phyloP scores from a whole-genome alignment of 2,113 vertebrate genomes.

The Hystrix cristata region DNA sequence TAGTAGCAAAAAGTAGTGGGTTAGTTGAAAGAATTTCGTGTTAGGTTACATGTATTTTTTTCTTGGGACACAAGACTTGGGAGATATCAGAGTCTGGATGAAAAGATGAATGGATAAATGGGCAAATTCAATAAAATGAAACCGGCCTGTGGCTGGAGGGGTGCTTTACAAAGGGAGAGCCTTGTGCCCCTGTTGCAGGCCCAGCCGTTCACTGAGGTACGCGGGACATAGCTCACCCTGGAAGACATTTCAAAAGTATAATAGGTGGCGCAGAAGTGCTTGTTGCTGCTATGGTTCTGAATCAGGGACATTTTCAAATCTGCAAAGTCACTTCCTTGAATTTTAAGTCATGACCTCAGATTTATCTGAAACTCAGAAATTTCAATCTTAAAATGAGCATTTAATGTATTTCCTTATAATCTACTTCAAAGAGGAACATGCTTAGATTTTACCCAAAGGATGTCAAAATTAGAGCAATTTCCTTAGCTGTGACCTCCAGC shows the following conservation, averaged over 20 bases:
- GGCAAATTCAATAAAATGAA: not conserved
- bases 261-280: not conserved
- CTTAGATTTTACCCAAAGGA: not conserved
- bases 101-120: not conserved
- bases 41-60: not conserved
- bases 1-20: not conserved
- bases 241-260: not conserved
- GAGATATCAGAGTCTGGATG: not conserved
- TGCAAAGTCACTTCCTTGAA: not conserved
- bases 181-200: not conserved
- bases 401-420: not conserved
- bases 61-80: not conserved
- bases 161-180: not conserved
- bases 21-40: not conserved
- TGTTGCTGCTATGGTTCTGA: not conserved
- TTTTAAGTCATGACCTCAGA: slow-evolving; percentile 50
- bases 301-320: not conserved
- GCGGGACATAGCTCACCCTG: not conserved
- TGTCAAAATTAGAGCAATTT: slow-evolving; percentile 11
- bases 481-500: not conserved
- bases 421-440: slow-evolving; percentile 11
- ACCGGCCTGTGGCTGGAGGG: not conserved
- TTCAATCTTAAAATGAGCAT: not conserved
- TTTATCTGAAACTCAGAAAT: not conserved
- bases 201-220: not conserved